These are phyloP conservation scores for Amphipyra berbera DNA, from an alignment of 2,888 invertebrate genomes.

Conservation along the genomic window DNA sequence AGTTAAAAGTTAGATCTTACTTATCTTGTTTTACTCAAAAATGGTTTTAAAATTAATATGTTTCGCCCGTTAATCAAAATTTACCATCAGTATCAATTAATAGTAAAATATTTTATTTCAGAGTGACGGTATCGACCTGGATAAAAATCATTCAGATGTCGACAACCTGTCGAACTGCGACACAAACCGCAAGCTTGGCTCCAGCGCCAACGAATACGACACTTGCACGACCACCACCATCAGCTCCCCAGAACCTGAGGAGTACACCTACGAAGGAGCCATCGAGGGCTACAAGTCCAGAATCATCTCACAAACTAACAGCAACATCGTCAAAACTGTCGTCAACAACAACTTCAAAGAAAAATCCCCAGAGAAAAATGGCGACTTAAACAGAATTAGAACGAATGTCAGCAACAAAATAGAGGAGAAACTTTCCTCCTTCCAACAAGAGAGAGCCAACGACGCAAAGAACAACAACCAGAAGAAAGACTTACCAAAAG, in stretches of 20 bases:
- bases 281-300: constrained; percentile 96
- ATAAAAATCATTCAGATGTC: constrained; percentile 88
- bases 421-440: constrained; percentile 91
- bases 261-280: constrained; percentile 96
- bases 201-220: constrained; percentile 91
- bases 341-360: constrained; percentile 86
- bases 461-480: constrained; percentile 85
- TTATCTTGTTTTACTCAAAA: too few relatives aligned
- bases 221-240: constrained; percentile 92
- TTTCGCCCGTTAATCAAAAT: too few relatives aligned
- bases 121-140: constrained; percentile 91
- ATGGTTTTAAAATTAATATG: too few relatives aligned
- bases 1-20: too few relatives aligned
- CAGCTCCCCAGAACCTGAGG: constrained; percentile 93
- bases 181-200: constrained; percentile 84
- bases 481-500: constrained; percentile 93
- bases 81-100: background rate
- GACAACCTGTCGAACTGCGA: constrained; percentile 86
- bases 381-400: constrained; percentile 85
- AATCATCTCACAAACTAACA: constrained; percentile 91
- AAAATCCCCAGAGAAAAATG: constrained; percentile 84
- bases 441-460: constrained; percentile 86
- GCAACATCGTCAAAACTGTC: constrained; percentile 83
- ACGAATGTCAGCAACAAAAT: constrained; percentile 89
- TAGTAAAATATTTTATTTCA: constrained; percentile 70